Base-by-base conservation (phyloP, 2,888 invertebrate species). In the Hemithea aestivaria region DNA sequence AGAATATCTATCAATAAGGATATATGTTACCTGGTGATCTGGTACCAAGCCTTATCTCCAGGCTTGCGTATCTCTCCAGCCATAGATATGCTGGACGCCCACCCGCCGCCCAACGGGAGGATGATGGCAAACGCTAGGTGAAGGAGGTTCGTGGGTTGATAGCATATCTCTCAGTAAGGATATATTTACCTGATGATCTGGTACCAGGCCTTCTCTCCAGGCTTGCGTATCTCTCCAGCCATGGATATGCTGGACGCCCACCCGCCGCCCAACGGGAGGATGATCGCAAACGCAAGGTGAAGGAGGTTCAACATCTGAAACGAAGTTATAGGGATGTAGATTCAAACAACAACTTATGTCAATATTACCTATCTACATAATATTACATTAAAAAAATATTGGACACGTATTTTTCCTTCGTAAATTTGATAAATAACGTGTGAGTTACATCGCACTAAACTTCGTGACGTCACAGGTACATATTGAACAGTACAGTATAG, bases 181-280 rank as follows among this genome's bases (percentile, higher is more conserved):
- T n/a, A n/a, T n/a, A n/a, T n/a, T n/a, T 16, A 30, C 31, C 24
- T 31, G 16, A 31, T 31, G 3, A 7, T 2, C 16, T 82, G 80
- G 1, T 82, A 82, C 80, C 82, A 81, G 1, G 70, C 36, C 40
- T 70, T 73, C 1, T 70, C 62, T 0, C 61, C 62, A 0, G 53
- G 67, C 7, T 83, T 83, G 30, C 90, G 85, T 12, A 94, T 81
- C 57, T 92, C 90, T 8, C 88, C 89, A 23, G 89, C 89, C 1
- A 93, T 92, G 45, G 92, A 84, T 16, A 89, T 56, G 1, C 91
- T 91, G 31, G 91, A 92, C 1, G 89, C 76, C 77, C 91, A 89
- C 2, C 94, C 94, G 0, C 94, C 94, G 5, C 92, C 51, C 64
- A 93, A 92, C n/a, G 58, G 58, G 1, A 46, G 16, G 23, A 41